Conservation (phyloP, 2,888 invertebrate species). For the Xestia sexstrigata region DNA sequence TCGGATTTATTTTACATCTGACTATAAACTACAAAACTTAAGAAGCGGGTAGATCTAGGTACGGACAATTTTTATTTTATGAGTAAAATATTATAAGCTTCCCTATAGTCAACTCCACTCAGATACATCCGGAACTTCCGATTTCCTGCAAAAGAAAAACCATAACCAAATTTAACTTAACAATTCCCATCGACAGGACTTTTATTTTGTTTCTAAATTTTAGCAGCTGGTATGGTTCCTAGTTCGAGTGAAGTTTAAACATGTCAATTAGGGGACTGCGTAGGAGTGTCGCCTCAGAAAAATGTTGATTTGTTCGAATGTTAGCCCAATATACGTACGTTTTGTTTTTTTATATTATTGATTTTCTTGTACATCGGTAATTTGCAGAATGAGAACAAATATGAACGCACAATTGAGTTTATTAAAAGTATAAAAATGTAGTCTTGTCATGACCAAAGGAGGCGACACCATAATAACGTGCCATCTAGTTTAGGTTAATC, state of each 20-base stretch:
- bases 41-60: constrained; percentile 48
- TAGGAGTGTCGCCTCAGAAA: constrained; percentile 87
- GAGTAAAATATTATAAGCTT: constrained; percentile 54
- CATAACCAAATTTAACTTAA: constrained; percentile 79
- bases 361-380: constrained; percentile 70
- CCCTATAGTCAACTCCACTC: constrained; percentile 53
- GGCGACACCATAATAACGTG: constrained; percentile 90
- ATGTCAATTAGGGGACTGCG: constrained; percentile 91
- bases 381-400: constrained; percentile 80
- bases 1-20: constrained; percentile 68
- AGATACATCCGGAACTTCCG: constrained; percentile 70
- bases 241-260: constrained; percentile 90
- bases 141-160: constrained; percentile 70
- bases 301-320: constrained; percentile 69
- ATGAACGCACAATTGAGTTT: constrained; percentile 89
- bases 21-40: constrained; percentile 48
- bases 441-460: constrained; percentile 87
- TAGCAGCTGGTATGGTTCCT: constrained; percentile 91
- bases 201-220: constrained; percentile 87
- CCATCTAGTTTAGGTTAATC: constrained; percentile 91
- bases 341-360: constrained; percentile 67
- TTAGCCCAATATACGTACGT: constrained; percentile 75
- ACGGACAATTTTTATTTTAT: constrained; percentile 58
- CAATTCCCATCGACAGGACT: constrained; percentile 81
- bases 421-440: constrained; percentile 73